Conservation (phyloP, 2,888 invertebrate species). For the Cryptocephalus primarius region DNA sequence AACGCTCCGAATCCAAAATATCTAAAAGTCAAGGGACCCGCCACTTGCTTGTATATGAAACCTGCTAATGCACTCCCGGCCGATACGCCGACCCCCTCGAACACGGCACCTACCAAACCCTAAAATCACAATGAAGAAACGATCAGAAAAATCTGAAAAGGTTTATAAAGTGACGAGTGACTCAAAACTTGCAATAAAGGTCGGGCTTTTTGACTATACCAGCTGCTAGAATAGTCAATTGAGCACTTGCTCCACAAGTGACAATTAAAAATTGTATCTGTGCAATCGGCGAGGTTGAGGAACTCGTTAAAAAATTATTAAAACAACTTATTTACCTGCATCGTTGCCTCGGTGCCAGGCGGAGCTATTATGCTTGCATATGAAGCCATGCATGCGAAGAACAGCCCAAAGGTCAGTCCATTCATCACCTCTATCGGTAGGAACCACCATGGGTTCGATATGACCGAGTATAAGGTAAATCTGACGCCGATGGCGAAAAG, state of each 20-base stretch:
- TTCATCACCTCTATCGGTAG: conserved; percentile 78
- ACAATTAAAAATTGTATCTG: too few species aligned
- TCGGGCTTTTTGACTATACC: too few species aligned
- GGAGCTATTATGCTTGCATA: conserved; percentile 78
- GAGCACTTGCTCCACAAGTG: too few species aligned
- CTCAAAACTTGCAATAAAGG: background rate
- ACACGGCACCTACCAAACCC: conserved; percentile 77
- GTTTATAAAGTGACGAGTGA: conserved; percentile 1
- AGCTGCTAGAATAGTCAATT: too few species aligned
- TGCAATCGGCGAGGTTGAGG: too few species aligned
- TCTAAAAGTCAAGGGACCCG: conserved; percentile 58
- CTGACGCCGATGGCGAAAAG: conserved; percentile 69
- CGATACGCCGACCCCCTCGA: conserved; percentile 78
- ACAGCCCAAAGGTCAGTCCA: conserved; percentile 80
- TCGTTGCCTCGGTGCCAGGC: conserved; percentile 74
- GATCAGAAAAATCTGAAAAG: background rate
- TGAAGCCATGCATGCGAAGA: conserved; percentile 80
- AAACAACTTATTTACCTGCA: conserved; percentile 65
- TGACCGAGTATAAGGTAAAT: conserved; percentile 69
- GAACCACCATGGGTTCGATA: conserved; percentile 73
- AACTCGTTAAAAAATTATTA: too few species aligned
- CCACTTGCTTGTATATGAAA: conserved; percentile 45
- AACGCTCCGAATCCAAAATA: conserved; percentile 62
- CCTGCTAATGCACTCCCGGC: conserved; percentile 73
- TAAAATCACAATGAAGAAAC: conserved; percentile 34